phyloP scores from a whole-genome alignment of 2,113 vertebrate species.

The Oxygymnocypris stewartii region DNA sequence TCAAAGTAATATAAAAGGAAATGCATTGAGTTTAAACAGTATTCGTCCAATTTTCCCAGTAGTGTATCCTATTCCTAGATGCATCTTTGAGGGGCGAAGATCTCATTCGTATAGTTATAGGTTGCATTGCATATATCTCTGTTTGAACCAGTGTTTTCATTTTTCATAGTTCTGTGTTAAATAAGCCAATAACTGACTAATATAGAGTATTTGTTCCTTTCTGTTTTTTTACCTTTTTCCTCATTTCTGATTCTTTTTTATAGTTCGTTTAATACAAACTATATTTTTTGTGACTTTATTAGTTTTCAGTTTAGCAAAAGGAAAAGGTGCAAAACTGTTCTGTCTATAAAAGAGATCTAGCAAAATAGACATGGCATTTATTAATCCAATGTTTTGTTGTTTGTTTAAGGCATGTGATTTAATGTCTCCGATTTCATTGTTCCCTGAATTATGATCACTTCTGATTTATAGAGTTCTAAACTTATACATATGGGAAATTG shows the following conservation, averaged over 20 bases:
- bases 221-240: background rate
- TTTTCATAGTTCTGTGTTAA: slow-evolving; percentile 20
- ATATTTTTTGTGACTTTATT: background rate
- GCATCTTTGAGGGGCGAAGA: background rate
- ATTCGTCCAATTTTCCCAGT: background rate
- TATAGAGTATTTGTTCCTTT: background rate
- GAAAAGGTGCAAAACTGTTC: background rate
- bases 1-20: background rate
- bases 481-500: slow-evolving; percentile 65
- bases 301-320: background rate
- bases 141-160: slow-evolving; percentile 31
- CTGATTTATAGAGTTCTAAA: slow-evolving; percentile 42
- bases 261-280: background rate
- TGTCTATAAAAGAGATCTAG: background rate
- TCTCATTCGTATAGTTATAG: background rate
- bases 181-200: background rate
- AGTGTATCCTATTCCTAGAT: background rate
- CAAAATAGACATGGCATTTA: slow-evolving; percentile 20
- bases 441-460: slow-evolving; percentile 51
- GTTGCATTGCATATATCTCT: slow-evolving; percentile 5
- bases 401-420: slow-evolving; percentile 60
- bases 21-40: slow-evolving; percentile 23
- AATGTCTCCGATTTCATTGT: slow-evolving; percentile 57
- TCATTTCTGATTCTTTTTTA: background rate
- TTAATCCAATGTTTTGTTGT: background rate